Conservation (phyloP, 2,797 vertebrate genomes). For the Labroides dimidiatus region DNA sequence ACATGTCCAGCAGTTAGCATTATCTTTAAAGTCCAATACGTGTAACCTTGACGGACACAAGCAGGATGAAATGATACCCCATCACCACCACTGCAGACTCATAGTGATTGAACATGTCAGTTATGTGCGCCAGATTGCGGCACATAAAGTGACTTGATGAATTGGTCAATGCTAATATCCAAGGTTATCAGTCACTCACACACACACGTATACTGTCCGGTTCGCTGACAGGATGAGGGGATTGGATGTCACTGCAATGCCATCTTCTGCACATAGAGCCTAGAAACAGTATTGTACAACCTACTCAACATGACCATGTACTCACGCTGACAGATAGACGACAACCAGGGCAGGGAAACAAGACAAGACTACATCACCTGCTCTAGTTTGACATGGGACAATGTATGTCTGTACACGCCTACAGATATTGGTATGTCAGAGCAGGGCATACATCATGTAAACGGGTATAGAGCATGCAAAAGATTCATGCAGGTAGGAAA, state of each 20-base stretch:
- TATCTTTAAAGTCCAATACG: slow-evolving; percentile 62
- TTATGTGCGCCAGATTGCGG: slow-evolving; percentile 31
- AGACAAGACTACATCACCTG: slow-evolving; percentile 19
- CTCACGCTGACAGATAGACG: slow-evolving; percentile 43
- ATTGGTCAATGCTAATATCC: slow-evolving; percentile 58
- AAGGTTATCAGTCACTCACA: slow-evolving; percentile 50
- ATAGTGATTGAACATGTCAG: slow-evolving; percentile 48
- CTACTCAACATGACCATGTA: slow-evolving; percentile 17
- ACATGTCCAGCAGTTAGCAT: slow-evolving; percentile 60
- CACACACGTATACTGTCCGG: slow-evolving; percentile 16
- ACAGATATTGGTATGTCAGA: slow-evolving; percentile 14
- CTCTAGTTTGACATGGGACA: slow-evolving; percentile 26
- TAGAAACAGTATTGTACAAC: slow-evolving; percentile 3
- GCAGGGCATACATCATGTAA: slow-evolving; percentile 33
- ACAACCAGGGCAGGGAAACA: slow-evolving; percentile 35
- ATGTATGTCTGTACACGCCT: background rate
- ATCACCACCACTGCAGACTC: slow-evolving; percentile 23
- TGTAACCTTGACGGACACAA: slow-evolving; percentile 57
- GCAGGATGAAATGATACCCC: slow-evolving; percentile 44
- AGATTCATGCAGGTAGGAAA: background rate
- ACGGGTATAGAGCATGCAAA: slow-evolving; percentile 2
- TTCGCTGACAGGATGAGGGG: slow-evolving; percentile 16
- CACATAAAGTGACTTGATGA: slow-evolving; percentile 38
- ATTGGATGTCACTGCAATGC: slow-evolving; percentile 46
- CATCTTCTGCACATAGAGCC: slow-evolving; percentile 10